Percentiles rank a stretch among this genome's conserved stretches.
Evolutionary conservation across 2,797 vertebrate genomes (phyloP).

Genomic region (Chromis chromis): DNA sequence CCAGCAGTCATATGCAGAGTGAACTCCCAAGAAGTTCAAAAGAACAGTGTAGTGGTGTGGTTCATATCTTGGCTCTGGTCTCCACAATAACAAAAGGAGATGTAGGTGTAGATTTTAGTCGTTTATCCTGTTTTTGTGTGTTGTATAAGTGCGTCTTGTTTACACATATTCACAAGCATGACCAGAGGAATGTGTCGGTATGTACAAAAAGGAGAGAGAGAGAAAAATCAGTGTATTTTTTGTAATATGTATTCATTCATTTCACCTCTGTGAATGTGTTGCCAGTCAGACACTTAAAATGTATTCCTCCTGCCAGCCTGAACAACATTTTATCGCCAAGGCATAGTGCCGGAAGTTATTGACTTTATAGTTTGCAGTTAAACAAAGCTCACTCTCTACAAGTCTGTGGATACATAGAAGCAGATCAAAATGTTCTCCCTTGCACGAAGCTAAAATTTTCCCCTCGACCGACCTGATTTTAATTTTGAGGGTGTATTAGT

Average conservation of each 20-base stretch:
- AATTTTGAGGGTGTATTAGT: slow-evolving; percentile 2
- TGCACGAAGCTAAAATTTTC: slow-evolving; percentile 11
- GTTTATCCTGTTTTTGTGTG: background rate
- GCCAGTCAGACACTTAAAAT: slow-evolving; percentile 13
- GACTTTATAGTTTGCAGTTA: slow-evolving; percentile 18
- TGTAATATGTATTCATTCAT: background rate
- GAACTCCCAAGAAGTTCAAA: background rate
- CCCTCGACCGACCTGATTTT: slow-evolving; percentile 19
- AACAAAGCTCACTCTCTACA: slow-evolving; percentile 7
- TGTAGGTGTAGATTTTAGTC: too few relatives aligned
- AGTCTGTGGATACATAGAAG: background rate
- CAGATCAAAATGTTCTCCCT: slow-evolving; percentile 12
- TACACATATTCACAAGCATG: background rate
- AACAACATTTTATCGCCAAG: slow-evolving; percentile 11
- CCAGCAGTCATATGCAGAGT: slow-evolving; percentile 8
- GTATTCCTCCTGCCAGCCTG: background rate
- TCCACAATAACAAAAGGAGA: too few relatives aligned
- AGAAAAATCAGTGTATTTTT: background rate
- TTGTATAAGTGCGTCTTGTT: background rate
- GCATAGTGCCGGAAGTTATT: slow-evolving; percentile 27
- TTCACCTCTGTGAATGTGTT: slow-evolving; percentile 13
- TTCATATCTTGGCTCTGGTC: background rate
- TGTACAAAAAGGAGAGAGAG: too few relatives aligned
- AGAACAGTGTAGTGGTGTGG: background rate
- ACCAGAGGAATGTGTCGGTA: background rate